Evolutionary conservation across 2,113 vertebrate species (phyloP), one percentile per base, ranked within the genome.

Genomic region (Polypterus senegalus): DNA sequence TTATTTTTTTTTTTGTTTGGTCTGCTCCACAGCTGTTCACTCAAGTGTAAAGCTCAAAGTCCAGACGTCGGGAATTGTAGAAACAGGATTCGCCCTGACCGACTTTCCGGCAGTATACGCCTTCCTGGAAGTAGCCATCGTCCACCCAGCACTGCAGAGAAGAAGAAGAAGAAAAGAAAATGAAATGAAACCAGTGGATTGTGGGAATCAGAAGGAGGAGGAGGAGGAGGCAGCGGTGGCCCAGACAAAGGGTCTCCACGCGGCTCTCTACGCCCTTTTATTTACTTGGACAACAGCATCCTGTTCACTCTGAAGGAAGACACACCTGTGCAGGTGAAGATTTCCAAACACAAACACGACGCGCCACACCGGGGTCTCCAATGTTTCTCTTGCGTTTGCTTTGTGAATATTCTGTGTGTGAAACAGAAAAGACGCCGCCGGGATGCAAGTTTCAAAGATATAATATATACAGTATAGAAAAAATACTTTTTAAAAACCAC

Each of bases 1-100:
- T 27, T 27, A 27, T 27, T 27, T 27, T 27, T 27, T 27, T 27
- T 27, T 10, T 3, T 6, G 27, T 27, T 5, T 47, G 5, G 6
- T 56, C 48, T n/a, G 2, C 45, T 4, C 63, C 1, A 7, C 56
- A 7, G 58, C 53, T 55, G 48, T 45, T 60, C 56, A 76, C 75
- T 82, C 81, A 93, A 66, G 81, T 86, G 49, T 91, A 93, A 47
- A 94, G 88, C 0, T 92, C 91, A 71, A 94, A 94, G 71, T 94
- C 91, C 58, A 93, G 77, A 65, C 91, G 85, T 68, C 71, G 89
- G 55, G 92, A 94, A 78, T 86, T 92, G 83, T 93, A 93, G 84
- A 92, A 94, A 66, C 86, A 88, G 52, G 84, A 79, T 3, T 79
- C 86, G 0, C 81, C 79, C 58, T 90, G 83, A 55, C 88, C 85